Conservation (phyloP, 1,140 invertebrate genomes). For the Heliconius himera region DNA sequence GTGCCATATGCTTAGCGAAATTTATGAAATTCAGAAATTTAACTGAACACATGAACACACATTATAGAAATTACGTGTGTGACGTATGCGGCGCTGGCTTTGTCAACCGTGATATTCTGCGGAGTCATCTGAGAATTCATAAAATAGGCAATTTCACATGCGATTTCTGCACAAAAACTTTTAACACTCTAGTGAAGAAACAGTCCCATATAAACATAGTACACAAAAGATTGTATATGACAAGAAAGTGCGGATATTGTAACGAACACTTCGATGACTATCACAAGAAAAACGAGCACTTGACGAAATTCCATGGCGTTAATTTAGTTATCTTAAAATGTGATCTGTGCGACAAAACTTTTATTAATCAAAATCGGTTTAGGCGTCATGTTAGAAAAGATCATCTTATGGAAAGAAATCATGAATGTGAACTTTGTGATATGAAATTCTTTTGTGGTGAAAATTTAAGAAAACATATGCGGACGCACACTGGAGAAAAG, state of each 20-base stretch:
- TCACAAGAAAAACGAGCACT: conserved; percentile 41
- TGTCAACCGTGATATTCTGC: conserved; percentile 25
- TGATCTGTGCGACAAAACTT: conserved; percentile 42
- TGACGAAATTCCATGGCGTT: conserved; percentile 45
- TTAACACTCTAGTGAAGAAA: conserved; percentile 42
- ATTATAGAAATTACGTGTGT: conserved; percentile 43
- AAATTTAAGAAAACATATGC: conserved; percentile 55
- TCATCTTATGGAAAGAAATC: conserved; percentile 49
- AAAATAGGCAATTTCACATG: conserved; percentile 39
- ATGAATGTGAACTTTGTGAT: conserved; percentile 45
- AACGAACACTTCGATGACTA: conserved; percentile 47
- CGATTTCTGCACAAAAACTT: conserved; percentile 45
- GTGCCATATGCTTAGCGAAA: conserved; percentile 22
- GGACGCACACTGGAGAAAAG: conserved; percentile 84
- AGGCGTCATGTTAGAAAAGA: conserved; percentile 43
- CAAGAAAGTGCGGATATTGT: conserved; percentile 52
- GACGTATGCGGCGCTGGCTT: conserved; percentile 35
- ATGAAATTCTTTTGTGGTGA: conserved; percentile 39
- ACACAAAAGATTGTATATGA: conserved; percentile 40
- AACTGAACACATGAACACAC: conserved; percentile 38
- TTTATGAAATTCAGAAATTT: conserved; percentile 29
- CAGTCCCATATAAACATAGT: conserved; percentile 42
- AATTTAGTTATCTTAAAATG: conserved; percentile 41
- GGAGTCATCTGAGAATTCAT: conserved; percentile 26
- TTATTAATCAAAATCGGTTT: conserved; percentile 40